These are phyloP conservation scores for Chloroceryle inda DNA, from an alignment of 2,797 vertebrate species.

Conservation along the genomic window DNA sequence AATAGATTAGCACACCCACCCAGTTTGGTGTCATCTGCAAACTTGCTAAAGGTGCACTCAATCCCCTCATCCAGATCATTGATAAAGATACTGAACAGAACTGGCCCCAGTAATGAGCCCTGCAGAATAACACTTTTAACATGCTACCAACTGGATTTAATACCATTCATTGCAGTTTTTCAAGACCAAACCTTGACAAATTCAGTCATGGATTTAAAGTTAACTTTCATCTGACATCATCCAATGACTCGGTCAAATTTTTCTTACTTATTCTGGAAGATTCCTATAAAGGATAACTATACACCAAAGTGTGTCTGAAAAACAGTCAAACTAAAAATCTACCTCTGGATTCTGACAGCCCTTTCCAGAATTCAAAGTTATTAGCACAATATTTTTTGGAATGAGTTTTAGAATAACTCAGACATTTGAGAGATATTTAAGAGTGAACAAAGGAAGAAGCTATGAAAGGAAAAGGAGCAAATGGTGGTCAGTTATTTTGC, in stretches of 20 bases:
- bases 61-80: background rate
- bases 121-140: background rate
- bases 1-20: background rate
- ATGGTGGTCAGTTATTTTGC: background rate
- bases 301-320: background rate
- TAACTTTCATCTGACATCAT: background rate
- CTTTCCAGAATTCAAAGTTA: background rate
- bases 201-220: background rate
- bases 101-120: background rate
- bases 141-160: background rate
- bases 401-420: background rate
- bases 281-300: background rate
- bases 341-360: background rate
- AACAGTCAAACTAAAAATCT: background rate
- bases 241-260: background rate
- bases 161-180: background rate
- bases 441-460: background rate
- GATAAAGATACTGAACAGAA: background rate
- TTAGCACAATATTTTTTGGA: background rate
- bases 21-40: background rate
- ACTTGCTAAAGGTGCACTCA: no score
- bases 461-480: background rate
- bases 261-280: background rate
- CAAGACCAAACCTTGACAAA: background rate
- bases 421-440: background rate